Conservation (phyloP, 2,888 invertebrate species). For the Proisotoma minuta region DNA sequence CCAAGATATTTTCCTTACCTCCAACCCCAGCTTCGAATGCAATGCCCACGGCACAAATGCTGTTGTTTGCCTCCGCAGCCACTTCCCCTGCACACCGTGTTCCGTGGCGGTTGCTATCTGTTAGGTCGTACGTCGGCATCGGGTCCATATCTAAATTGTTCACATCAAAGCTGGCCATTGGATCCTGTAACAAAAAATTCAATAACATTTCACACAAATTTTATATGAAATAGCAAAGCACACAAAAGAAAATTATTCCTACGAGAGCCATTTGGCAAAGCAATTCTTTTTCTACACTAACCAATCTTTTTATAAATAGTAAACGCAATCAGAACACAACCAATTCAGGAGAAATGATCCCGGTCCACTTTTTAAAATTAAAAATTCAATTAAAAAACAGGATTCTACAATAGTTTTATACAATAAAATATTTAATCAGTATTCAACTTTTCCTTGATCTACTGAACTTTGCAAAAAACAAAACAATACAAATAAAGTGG, state of each 20-base stretch:
- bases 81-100: slow-evolving; percentile 81
- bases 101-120: slow-evolving; percentile 91
- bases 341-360: background rate
- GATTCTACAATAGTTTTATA: too few relatives aligned
- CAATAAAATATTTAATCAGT: too few relatives aligned
- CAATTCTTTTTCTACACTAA: too few relatives aligned
- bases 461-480: too few relatives aligned
- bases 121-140: slow-evolving; percentile 93
- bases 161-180: slow-evolving; percentile 89
- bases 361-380: background rate
- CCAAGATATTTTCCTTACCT: slow-evolving; percentile 60
- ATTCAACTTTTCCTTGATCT: too few relatives aligned
- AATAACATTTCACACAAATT: background rate
- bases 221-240: too few relatives aligned
- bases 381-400: background rate
- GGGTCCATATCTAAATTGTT: slow-evolving; percentile 91
- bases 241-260: too few relatives aligned
- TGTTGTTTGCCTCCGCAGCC: slow-evolving; percentile 93
- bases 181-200: slow-evolving; percentile 15
- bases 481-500: too few relatives aligned
- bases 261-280: too few relatives aligned
- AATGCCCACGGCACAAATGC: slow-evolving; percentile 91
- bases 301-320: too few relatives aligned
- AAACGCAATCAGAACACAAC: background rate
- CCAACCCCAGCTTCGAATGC: slow-evolving; percentile 93